Evolutionary conservation across 2,888 invertebrate genomes (phyloP).

Genomic region (Aporophyla nigra): DNA sequence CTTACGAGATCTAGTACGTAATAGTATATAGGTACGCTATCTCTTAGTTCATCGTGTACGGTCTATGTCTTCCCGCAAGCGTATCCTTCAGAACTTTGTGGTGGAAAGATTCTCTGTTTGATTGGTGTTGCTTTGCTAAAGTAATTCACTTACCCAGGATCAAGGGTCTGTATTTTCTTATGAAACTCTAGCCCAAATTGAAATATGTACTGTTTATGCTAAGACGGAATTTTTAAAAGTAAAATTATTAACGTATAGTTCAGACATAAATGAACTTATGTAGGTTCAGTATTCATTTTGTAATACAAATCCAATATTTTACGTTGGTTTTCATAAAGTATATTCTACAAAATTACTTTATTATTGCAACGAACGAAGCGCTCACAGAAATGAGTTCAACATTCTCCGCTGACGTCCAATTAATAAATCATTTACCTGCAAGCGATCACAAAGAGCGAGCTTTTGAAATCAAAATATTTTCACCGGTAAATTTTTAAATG

Average conservation of each 20-base stretch:
- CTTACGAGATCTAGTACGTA: not conserved
- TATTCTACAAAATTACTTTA: slow-evolving; percentile 11
- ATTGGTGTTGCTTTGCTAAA: not conserved
- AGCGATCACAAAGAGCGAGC: slow-evolving; percentile 30
- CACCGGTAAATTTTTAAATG: not conserved
- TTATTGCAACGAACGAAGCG: slow-evolving; percentile 9
- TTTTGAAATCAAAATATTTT: slow-evolving; percentile 40
- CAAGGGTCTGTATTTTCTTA: not conserved
- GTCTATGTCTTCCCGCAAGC: too few species aligned
- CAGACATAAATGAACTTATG: not conserved
- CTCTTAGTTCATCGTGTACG: not conserved
- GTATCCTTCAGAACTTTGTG: not conserved
- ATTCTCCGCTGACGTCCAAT: slow-evolving; percentile 40
- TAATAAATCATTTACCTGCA: slow-evolving; percentile 47
- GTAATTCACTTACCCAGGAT: not conserved
- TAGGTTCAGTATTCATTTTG: not conserved
- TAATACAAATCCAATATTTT: not conserved
- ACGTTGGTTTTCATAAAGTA: not conserved
- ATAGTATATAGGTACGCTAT: not conserved
- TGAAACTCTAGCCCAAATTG: not conserved
- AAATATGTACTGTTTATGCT: not conserved
- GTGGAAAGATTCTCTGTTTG: not conserved
- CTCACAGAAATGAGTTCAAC: slow-evolving; percentile 34
- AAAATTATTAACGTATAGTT: not conserved
- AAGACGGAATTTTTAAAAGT: not conserved